These are phyloP conservation scores for Arbacia lixula DNA, from an alignment of 53 echinoderm and acorn worm species.

Conservation along the genomic window DNA sequence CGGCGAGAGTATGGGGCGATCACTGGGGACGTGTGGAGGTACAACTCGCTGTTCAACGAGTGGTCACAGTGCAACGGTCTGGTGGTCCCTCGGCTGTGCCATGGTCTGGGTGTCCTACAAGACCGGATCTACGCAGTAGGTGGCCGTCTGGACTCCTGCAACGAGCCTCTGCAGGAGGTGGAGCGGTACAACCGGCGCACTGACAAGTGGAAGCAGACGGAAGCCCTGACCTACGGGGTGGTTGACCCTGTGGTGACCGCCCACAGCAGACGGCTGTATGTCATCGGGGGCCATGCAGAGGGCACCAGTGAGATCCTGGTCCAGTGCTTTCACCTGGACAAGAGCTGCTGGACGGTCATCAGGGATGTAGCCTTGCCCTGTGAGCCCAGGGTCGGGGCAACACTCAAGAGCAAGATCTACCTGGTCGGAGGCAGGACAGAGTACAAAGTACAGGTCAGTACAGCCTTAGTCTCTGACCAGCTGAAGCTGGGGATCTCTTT, in stretches of 20 bases:
- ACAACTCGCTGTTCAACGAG: conserved; percentile 89
- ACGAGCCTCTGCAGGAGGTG: conserved; percentile 81
- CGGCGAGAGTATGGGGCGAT: conserved; percentile 44
- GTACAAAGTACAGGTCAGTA: conserved; percentile 79
- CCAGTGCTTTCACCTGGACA: conserved; percentile 98
- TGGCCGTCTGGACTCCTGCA: conserved; percentile 72
- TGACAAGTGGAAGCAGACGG: conserved; percentile 84
- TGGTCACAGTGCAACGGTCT: conserved; percentile 77
- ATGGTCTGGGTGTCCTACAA: conserved; percentile 89
- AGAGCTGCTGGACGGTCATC: conserved; percentile 91
- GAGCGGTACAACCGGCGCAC: conserved; percentile 86
- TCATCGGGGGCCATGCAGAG: conserved; percentile 84
- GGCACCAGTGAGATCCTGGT: conserved; percentile 76
- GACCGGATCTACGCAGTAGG: conserved; percentile 94
- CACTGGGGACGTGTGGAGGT: conserved; percentile 85
- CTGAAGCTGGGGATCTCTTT: not conserved
- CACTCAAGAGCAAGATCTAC: conserved; percentile 97
- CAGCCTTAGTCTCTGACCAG: not conserved
- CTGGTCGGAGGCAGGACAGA: conserved; percentile 93
- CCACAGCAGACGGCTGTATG: conserved; percentile 88
- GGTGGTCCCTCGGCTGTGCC: conserved; percentile 70
- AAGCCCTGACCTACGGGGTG: conserved; percentile 92
- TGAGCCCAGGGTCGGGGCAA: conserved; percentile 90
- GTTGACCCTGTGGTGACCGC: conserved; percentile 92
- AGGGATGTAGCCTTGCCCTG: conserved; percentile 75